phyloP scores from a whole-genome alignment of 2,797 vertebrate species.

The Acanthurus lineatus region DNA sequence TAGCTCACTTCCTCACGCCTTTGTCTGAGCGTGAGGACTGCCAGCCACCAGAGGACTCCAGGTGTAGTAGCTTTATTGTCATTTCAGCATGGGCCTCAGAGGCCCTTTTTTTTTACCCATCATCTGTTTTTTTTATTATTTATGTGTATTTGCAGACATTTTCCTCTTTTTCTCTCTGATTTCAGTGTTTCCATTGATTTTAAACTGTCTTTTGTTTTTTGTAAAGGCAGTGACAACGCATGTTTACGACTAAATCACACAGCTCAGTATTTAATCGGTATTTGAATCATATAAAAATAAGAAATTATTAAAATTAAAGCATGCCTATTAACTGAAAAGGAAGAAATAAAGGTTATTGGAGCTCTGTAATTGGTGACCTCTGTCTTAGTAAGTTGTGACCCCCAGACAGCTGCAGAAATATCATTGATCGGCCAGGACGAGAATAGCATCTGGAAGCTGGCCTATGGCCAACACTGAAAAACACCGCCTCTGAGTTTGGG shows the following conservation, averaged over 20 bases:
- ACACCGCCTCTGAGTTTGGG: slow-evolving; percentile 51
- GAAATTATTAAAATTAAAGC: not conserved
- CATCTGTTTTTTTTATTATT: not conserved
- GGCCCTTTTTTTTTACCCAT: not conserved
- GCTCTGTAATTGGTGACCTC: slow-evolving; percentile 72
- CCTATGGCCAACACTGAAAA: slow-evolving; percentile 27
- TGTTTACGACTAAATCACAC: not conserved
- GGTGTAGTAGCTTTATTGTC: not conserved
- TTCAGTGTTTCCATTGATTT: not conserved
- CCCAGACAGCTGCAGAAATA: slow-evolving; percentile 63
- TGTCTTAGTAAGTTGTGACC: slow-evolving; percentile 54
- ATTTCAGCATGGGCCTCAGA: not conserved
- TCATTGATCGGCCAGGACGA: slow-evolving; percentile 62
- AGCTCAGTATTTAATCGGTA: not conserved
- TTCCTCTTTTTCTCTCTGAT: not conserved
- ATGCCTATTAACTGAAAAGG: slow-evolving; percentile 33
- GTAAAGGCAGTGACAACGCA: not conserved
- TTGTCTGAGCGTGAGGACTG: slow-evolving; percentile 17
- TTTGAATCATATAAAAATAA: not conserved
- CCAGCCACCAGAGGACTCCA: slow-evolving; percentile 14
- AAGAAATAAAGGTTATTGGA: slow-evolving; percentile 37
- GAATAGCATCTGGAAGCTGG: slow-evolving; percentile 63
- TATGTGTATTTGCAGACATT: not conserved
- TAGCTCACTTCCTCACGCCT: slow-evolving; percentile 30
- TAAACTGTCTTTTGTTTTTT: not conserved